These are phyloP conservation scores for Arvicanthis niloticus DNA, from an alignment of 2,113 vertebrate genomes.

Conservation along the genomic window DNA sequence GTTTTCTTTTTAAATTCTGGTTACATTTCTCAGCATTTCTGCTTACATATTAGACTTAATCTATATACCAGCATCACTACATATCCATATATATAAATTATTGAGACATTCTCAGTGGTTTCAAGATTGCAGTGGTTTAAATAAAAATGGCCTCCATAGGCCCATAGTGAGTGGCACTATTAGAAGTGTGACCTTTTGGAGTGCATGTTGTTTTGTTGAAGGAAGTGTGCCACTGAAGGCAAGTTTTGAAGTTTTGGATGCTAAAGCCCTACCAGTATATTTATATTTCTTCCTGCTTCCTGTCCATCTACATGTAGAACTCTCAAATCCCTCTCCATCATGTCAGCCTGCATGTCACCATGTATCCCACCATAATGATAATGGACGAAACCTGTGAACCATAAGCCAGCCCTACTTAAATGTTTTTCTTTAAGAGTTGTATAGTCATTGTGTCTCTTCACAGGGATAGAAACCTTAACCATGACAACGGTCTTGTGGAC, in stretches of 20 bases:
- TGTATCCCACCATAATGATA: neutral
- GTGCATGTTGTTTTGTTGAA: neutral
- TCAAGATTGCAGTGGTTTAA: neutral
- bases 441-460: neutral
- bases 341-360: neutral
- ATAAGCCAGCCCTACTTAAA: neutral
- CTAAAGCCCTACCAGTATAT: neutral
- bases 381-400: neutral
- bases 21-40: constrained; percentile 20
- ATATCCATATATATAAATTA: neutral
- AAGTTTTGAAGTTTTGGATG: neutral
- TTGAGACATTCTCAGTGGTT: neutral
- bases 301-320: neutral
- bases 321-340: neutral
- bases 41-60: neutral
- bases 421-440: neutral
- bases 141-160: neutral
- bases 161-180: neutral
- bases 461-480: neutral
- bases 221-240: neutral
- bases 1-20: neutral
- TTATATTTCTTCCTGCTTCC: neutral
- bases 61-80: neutral
- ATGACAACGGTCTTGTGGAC: neutral
- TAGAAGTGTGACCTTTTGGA: neutral